Conservation (phyloP, 2,113 vertebrate genomes). For the Spermophilus dauricus region DNA sequence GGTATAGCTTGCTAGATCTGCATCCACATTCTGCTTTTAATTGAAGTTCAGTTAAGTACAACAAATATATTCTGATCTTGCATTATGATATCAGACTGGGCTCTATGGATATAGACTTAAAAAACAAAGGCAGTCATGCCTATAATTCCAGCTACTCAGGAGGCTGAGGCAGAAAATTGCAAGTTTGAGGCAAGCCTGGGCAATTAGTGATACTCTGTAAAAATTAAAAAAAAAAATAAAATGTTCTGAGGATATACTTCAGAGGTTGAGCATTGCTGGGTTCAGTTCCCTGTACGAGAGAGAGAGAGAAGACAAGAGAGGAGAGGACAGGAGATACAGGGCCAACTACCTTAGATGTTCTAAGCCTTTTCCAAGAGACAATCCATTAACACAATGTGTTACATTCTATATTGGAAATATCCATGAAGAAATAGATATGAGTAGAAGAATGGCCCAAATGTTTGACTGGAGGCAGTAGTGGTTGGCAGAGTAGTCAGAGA, state of each 20-base stretch:
- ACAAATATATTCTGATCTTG: constrained; percentile 21
- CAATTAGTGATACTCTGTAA: neutral
- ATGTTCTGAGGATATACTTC: neutral
- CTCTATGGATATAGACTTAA: neutral
- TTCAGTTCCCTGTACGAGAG: neutral
- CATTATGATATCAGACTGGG: neutral
- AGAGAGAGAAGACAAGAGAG: too few species aligned
- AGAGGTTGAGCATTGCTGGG: neutral
- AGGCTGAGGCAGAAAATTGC: neutral
- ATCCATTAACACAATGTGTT: neutral
- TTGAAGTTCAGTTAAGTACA: constrained; percentile 58
- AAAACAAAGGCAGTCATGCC: neutral
- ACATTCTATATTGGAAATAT: neutral
- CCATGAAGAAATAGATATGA: neutral
- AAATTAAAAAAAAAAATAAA: neutral
- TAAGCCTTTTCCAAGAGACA: neutral
- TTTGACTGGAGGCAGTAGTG: neutral
- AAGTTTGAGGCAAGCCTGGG: neutral
- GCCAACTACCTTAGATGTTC: neutral
- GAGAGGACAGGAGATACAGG: too few species aligned
- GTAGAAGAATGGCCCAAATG: neutral
- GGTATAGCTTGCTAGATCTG: constrained; percentile 45
- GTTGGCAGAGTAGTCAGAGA: neutral
- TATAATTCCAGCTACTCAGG: neutral
- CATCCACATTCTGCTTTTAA: constrained; percentile 30